Percentiles rank a stretch among this genome's conserved stretches.
Conservation (phyloP, 2,888 invertebrate species). For the Miltochrista miniata region DNA sequence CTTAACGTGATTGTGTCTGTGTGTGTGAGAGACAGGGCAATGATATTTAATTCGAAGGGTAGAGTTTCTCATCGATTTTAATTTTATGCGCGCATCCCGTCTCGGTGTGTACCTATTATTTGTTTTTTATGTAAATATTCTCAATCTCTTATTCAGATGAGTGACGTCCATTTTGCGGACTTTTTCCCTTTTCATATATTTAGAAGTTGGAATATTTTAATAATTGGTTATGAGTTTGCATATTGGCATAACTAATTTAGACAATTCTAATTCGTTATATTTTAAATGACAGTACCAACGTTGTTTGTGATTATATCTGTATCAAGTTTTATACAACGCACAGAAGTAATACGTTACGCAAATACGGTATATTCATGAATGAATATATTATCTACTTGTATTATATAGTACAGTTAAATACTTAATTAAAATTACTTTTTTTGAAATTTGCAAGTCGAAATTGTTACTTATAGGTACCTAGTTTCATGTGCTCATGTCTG, state of each 20-base stretch:
- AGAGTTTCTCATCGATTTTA: constrained; percentile 82
- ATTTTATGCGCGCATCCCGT: constrained; percentile 83
- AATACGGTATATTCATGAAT: too few relatives aligned
- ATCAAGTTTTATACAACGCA: too few relatives aligned
- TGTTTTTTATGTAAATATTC: constrained; percentile 82
- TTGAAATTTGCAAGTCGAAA: too few relatives aligned
- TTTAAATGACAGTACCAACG: neutral
- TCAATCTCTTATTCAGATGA: constrained; percentile 73
- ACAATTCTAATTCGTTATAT: constrained; percentile 27
- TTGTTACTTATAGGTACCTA: neutral
- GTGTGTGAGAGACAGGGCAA: constrained; percentile 66
- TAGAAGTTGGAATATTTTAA: constrained; percentile 65
- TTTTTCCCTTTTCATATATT: constrained; percentile 67
- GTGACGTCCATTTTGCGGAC: constrained; percentile 68
- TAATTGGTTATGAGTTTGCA: constrained; percentile 57
- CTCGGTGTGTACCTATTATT: constrained; percentile 77
- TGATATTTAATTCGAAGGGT: constrained; percentile 83
- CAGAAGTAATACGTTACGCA: neutral
- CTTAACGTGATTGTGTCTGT: constrained; percentile 50
- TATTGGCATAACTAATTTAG: constrained; percentile 43
- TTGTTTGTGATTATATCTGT: too few relatives aligned
- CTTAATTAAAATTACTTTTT: too few relatives aligned
- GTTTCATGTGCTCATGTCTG: too few relatives aligned
- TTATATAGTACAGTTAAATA: too few relatives aligned
- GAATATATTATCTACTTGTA: too few relatives aligned